A percentile compares a stretch with the other conserved stretches of the same genome.
Conservation (phyloP, 2,797 vertebrate genomes). For the Microctenopoma lineatum region DNA sequence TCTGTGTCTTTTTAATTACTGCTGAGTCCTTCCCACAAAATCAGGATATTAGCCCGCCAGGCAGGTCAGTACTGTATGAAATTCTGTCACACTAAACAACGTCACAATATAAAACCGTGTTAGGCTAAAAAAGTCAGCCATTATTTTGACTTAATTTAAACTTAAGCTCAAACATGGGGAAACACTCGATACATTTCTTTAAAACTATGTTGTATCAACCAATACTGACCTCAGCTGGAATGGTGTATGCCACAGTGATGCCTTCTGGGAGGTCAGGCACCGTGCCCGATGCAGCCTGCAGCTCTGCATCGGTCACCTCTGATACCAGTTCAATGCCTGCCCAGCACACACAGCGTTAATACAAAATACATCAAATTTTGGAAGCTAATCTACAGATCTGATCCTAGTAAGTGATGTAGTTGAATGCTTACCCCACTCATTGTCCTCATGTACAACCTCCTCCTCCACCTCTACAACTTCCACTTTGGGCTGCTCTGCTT, state of each 20-base stretch:
- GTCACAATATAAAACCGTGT: not conserved
- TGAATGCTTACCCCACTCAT: slow-evolving; percentile 90
- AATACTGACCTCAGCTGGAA: slow-evolving; percentile 88
- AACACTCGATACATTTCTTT: not conserved
- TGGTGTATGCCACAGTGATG: slow-evolving; percentile 95
- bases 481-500: slow-evolving; percentile 83
- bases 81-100: not conserved
- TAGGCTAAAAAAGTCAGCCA: not conserved
- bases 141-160: not conserved
- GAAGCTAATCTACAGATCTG: not conserved
- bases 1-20: too few species aligned
- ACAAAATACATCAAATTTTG: not conserved
- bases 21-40: not conserved
- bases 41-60: not conserved
- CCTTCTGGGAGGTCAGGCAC: slow-evolving; percentile 92
- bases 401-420: not conserved
- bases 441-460: slow-evolving; percentile 92
- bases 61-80: not conserved
- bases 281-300: slow-evolving; percentile 87
- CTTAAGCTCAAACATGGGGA: not conserved
- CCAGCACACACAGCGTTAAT: slow-evolving; percentile 11
- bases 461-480: slow-evolving; percentile 82
- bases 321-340: slow-evolving; percentile 95
- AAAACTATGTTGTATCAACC: slow-evolving; percentile 1
- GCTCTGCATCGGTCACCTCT: slow-evolving; percentile 90